Conservation (phyloP, 2,888 invertebrate species). For the Phasia obesa region DNA sequence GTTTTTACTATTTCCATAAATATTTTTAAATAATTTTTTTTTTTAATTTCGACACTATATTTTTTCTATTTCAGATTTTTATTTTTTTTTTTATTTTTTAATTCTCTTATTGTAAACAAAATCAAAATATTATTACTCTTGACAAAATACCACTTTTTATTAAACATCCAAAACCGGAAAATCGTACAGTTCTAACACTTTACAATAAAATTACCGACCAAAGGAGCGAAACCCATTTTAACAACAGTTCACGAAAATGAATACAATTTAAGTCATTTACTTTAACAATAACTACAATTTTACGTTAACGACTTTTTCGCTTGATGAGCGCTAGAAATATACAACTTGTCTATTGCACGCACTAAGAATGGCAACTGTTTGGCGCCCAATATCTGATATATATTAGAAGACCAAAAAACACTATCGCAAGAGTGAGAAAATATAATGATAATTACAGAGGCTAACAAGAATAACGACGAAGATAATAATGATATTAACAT, state of each 20-base stretch:
- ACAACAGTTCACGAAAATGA: not conserved
- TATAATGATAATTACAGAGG: conserved; percentile 22
- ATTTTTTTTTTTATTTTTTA: no score
- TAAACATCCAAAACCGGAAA: no score
- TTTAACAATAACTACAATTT: not conserved
- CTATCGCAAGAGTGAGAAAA: not conserved
- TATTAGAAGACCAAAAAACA: conserved; percentile 40
- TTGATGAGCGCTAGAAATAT: conserved; percentile 37
- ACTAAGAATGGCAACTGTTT: conserved; percentile 62
- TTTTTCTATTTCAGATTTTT: no score
- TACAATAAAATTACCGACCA: no score
- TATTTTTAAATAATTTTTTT: no score
- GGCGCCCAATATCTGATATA: conserved; percentile 56
- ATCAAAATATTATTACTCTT: no score
- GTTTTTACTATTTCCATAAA: no score
- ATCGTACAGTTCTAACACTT: no score
- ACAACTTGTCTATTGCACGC: conserved; percentile 63
- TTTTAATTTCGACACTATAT: no score
- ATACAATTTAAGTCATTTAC: not conserved
- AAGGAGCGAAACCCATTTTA: not conserved
- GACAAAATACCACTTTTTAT: no score
- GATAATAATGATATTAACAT: conserved; percentile 5
- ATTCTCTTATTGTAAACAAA: no score
- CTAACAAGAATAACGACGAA: not conserved
- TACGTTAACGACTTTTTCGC: not conserved